Base-by-base conservation (phyloP, 2,113 vertebrate genomes). In the Hiodon tergisus region DNA sequence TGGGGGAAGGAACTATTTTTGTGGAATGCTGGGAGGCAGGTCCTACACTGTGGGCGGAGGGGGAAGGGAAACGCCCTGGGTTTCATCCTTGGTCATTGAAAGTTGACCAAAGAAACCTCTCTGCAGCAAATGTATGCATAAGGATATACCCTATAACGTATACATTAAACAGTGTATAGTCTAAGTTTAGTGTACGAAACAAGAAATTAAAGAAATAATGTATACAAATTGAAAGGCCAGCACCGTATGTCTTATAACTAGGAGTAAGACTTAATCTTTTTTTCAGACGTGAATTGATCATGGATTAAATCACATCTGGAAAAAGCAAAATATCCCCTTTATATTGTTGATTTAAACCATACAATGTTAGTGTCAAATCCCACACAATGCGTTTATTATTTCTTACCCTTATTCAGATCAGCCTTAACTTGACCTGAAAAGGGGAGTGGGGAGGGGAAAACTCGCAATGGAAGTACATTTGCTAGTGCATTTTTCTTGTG, bases 11-110 rank as follows among this genome's bases (percentile, higher is more conserved):
- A 90, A 88, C 84, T 89, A 79, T 83, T 85, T 81, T 79, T 85
- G 84, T 90, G 93, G 93, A 93, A 94, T 94, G 93, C 88, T 87
- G 89, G 88, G 89, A 88, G 92, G 91, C 90, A 91, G 92, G 89
- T 91, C 88, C 83, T 83, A 86, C 85, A 84, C 79, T 75, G 63
- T 69, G 80, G 66, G 58, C 77, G 86, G 85, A 87, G 86, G 89
- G 86, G 87, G 73, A 85, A 84, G 88, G 77, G 76, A 62, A 58
- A 46, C 70, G 86, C 86, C 84, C 81, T 80, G 84, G 85, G 82
- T 86, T 88, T 85, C 87, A 86, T 87, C 67, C 79, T 67, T 81
- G 76, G 80, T 88, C 85, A 85, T 84, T 88, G 87, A 88, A 90
- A 88, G 83, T 87, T 88, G 83, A 87, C 88, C 85, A 86, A 87